Percentiles rank a stretch among this genome's conserved stretches.
These are phyloP conservation scores for Ploceus nigricollis DNA, from an alignment of 2,113 vertebrate genomes.

Conservation along the genomic window DNA sequence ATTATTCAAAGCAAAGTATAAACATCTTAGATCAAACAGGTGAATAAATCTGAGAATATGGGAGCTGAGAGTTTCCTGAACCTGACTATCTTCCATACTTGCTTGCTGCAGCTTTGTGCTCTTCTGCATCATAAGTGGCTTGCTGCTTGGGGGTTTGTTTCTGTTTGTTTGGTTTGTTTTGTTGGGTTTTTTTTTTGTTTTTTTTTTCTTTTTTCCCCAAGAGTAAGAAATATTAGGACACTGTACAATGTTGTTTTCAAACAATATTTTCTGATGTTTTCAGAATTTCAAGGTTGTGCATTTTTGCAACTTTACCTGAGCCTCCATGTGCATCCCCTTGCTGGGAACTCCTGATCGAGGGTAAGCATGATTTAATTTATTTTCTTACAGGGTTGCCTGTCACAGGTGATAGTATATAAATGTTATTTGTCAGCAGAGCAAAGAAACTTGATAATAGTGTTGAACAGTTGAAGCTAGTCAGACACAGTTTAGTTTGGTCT, in stretches of 20 bases:
- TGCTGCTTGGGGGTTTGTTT: not conserved
- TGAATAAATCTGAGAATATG: not conserved
- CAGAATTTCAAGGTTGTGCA: not conserved
- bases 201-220: not conserved
- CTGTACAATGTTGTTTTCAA: not conserved
- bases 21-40: not conserved
- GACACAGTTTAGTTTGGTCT: not conserved
- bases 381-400: not conserved
- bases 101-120: not conserved
- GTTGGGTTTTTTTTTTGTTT: no score
- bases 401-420: not conserved
- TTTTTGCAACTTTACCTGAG: not conserved
- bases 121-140: not conserved
- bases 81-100: not conserved
- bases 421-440: not conserved
- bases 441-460: not conserved
- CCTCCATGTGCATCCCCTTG: not conserved
- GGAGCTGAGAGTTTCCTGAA: not conserved
- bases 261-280: not conserved
- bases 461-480: not conserved
- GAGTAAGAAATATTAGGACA: not conserved
- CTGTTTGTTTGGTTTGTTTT: not conserved
- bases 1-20: not conserved
- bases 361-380: not conserved
- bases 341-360: not conserved